phyloP scores from a whole-genome alignment of 2,797 vertebrate species.

The Simalia tracyae region DNA sequence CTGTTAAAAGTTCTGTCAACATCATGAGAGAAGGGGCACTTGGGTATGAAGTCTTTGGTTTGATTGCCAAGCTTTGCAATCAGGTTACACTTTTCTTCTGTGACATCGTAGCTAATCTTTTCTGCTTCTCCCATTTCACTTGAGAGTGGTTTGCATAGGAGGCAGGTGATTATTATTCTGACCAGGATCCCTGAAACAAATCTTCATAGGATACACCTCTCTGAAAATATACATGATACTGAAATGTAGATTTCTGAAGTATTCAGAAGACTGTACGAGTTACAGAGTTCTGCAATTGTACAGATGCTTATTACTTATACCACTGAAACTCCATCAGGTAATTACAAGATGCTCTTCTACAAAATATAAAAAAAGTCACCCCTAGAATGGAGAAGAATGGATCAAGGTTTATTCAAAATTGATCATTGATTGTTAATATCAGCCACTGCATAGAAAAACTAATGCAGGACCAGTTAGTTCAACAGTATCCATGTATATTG shows the following conservation, averaged over 20 bases:
- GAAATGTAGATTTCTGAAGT: background rate
- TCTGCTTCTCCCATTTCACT: background rate
- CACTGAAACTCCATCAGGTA: too few relatives aligned
- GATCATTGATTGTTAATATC: background rate
- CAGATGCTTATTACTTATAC: background rate
- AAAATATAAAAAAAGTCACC: background rate
- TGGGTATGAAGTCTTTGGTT: slow-evolving; percentile 41
- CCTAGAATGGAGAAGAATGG: background rate
- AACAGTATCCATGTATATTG: background rate
- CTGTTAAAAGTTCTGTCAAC: slow-evolving; percentile 63
- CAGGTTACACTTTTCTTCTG: background rate
- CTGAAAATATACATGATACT: background rate
- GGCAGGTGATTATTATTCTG: background rate
- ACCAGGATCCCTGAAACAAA: background rate
- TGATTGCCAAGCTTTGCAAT: slow-evolving; percentile 30
- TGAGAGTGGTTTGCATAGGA: background rate
- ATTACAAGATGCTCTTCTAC: background rate
- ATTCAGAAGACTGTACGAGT: background rate
- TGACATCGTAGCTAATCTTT: background rate
- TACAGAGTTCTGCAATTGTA: background rate
- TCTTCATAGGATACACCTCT: background rate
- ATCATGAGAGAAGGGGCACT: background rate
- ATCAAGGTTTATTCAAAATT: background rate
- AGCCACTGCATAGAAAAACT: background rate
- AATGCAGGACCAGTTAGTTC: background rate